phyloP scores from a whole-genome alignment of 2,888 invertebrate species.

The Cryptus viduatorius region DNA sequence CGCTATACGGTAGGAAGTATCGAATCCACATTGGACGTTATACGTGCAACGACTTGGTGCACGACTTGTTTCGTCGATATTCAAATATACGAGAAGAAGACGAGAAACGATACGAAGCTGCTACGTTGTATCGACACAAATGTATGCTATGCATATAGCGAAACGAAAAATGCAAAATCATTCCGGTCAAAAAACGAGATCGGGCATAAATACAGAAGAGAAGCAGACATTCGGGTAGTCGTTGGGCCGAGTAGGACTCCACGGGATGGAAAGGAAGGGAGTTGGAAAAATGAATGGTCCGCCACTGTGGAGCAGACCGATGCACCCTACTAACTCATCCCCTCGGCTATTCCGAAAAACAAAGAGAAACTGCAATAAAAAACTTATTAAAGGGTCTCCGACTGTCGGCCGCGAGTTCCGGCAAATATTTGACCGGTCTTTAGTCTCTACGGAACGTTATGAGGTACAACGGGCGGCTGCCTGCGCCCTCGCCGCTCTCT shows the following conservation, averaged over 20 bases:
- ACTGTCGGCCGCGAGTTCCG: constrained; percentile 71
- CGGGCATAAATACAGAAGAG: background rate
- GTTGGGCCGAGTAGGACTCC: constrained; percentile 28
- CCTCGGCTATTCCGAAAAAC: constrained; percentile 68
- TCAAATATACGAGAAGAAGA: constrained; percentile 19
- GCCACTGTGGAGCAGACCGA: constrained; percentile 42
- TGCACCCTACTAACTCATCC: constrained; percentile 18
- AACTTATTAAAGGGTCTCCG: constrained; percentile 79
- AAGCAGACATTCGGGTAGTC: constrained; percentile 13
- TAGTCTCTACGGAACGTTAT: constrained; percentile 75
- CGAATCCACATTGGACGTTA: constrained; percentile 32
- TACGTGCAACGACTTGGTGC: background rate
- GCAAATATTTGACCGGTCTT: constrained; percentile 83
- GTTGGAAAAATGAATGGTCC: constrained; percentile 64
- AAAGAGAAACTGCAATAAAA: constrained; percentile 80
- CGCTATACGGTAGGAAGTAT: constrained; percentile 15
- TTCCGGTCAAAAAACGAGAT: background rate
- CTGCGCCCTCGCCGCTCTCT: constrained; percentile 49
- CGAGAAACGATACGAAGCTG: background rate
- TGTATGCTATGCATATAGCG: background rate
- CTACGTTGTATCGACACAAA: background rate
- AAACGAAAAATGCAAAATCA: background rate
- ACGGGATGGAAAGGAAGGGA: constrained; percentile 40
- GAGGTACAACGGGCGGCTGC: constrained; percentile 73
- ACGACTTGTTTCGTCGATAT: constrained; percentile 43